A percentile compares a stretch with the other conserved stretches of the same genome.
Conservation (phyloP, 2,888 invertebrate species). For the Rhopalosiphum nymphaeae region DNA sequence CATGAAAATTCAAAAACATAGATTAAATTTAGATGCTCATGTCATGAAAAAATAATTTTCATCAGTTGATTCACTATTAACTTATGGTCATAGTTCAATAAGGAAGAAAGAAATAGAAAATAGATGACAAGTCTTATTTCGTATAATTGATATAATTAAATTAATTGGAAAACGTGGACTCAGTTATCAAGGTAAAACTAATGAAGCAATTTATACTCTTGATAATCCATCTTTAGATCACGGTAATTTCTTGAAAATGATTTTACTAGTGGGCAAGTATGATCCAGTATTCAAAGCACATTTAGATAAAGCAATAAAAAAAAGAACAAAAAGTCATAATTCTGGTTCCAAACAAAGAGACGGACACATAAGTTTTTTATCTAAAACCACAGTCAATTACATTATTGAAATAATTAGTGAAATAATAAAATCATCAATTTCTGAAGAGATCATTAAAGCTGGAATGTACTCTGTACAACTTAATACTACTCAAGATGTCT, state of each 20-base stretch:
- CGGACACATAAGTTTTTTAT: no score
- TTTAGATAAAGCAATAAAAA: neutral
- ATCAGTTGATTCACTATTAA: neutral
- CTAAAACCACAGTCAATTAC: no score
- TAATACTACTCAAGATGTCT: constrained; percentile 36
- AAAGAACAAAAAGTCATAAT: neutral
- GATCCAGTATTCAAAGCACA: neutral
- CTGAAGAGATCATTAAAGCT: constrained; percentile 29
- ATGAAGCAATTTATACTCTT: neutral
- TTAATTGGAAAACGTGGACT: neutral
- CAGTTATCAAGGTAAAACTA: neutral
- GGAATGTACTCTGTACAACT: constrained; percentile 40
- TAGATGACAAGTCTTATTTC: no score
- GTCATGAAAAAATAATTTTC: no score
- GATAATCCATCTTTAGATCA: neutral
- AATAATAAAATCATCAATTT: neutral
- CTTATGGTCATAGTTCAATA: no score
- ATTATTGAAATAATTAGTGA: no score
- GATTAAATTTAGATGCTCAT: no score
- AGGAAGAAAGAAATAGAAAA: no score
- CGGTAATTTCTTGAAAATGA: neutral
- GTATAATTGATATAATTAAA: neutral
- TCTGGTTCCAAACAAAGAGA: no score
- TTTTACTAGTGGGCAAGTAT: neutral
- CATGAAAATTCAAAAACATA: no score